Conservation (phyloP, 2,888 invertebrate species). For the Acanthosepion esculentum region DNA sequence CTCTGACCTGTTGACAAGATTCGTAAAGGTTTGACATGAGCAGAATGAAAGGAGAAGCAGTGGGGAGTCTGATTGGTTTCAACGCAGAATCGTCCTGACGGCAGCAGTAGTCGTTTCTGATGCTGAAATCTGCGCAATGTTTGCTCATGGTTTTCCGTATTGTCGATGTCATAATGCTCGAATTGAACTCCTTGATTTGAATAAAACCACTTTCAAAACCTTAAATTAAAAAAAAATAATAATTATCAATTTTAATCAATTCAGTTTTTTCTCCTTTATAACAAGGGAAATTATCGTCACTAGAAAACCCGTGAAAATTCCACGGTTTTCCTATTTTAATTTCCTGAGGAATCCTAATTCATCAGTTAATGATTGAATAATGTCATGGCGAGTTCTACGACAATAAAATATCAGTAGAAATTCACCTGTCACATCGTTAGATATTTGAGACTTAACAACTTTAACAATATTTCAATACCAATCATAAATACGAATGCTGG, state of each 20-base stretch:
- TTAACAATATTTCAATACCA: no score
- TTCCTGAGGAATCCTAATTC: no score
- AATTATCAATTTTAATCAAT: background rate
- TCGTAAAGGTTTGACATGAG: constrained; percentile 25
- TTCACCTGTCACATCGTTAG: no score
- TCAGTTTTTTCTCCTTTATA: background rate
- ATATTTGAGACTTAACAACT: no score
- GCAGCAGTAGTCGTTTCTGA: background rate
- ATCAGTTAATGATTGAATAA: no score
- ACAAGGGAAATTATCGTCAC: no score
- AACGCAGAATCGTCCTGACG: constrained; percentile 25
- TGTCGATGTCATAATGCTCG: background rate
- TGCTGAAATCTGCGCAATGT: background rate
- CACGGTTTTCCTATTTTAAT: no score
- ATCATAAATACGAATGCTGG: no score
- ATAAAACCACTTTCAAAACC: background rate
- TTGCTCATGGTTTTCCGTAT: background rate
- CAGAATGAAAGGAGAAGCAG: background rate
- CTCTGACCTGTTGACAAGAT: background rate
- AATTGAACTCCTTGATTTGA: background rate
- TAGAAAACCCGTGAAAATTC: background rate
- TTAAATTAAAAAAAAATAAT: background rate
- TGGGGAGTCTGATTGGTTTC: background rate
- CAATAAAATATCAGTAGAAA: no score
- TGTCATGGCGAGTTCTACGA: no score